Percentiles rank a stretch among this genome's conserved stretches.
Evolutionary conservation across 2,888 invertebrate genomes (phyloP).

Genomic region (Muschampia staudingeri): DNA sequence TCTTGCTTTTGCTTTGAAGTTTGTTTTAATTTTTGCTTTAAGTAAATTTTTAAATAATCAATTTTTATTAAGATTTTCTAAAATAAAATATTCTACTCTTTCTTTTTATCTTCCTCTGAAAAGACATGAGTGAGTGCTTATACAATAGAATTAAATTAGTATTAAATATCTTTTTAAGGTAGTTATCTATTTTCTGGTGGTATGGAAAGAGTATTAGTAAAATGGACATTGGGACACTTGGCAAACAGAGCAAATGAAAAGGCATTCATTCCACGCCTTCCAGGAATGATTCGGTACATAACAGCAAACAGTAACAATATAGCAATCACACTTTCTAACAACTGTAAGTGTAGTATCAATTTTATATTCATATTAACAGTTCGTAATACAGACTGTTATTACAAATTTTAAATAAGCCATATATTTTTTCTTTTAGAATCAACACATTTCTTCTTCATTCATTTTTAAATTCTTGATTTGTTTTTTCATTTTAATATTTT

Average conservation of each 20-base stretch:
- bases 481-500: too few species aligned
- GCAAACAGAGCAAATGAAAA: constrained; percentile 81
- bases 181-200: constrained; percentile 86
- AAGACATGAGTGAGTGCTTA: background rate
- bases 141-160: background rate
- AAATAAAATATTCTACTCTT: too few species aligned
- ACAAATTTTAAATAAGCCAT: background rate
- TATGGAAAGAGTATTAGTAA: constrained; percentile 87
- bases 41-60: too few species aligned
- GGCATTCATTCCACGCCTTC: constrained; percentile 84
- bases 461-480: too few species aligned
- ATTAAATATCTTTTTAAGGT: constrained; percentile 74
- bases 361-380: background rate
- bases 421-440: background rate
- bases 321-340: constrained; percentile 84
- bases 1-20: too few species aligned
- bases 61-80: too few species aligned
- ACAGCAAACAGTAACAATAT: constrained; percentile 80
- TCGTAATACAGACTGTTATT: background rate
- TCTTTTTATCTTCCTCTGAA: too few species aligned
- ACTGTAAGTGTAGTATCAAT: constrained; percentile 80
- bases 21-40: too few species aligned
- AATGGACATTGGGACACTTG: constrained; percentile 84
- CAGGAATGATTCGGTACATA: constrained; percentile 83
- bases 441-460: too few species aligned